Percentiles rank a stretch among this genome's conserved stretches.
Conservation (phyloP, 2,797 vertebrate species). For the Xiphorhynchus erythropygius region DNA sequence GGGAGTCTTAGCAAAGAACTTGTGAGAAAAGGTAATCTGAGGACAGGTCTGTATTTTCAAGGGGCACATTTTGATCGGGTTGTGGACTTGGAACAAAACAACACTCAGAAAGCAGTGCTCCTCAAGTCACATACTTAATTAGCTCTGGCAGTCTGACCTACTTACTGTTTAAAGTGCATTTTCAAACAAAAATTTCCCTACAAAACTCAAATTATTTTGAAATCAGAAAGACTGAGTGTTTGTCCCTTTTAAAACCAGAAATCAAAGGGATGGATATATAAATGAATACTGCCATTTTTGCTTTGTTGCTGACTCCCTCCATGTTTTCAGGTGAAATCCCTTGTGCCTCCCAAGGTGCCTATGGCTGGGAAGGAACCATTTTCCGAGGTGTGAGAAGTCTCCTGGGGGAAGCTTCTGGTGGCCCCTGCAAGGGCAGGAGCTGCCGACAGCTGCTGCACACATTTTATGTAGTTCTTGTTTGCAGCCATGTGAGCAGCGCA, state of each 20-base stretch:
- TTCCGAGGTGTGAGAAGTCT: fast-evolving
- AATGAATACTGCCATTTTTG: not conserved
- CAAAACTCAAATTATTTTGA: not conserved
- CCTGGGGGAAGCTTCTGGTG: not conserved
- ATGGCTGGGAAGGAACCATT: not conserved
- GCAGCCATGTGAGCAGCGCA: not conserved
- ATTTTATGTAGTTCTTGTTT: not conserved
- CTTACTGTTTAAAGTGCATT: not conserved
- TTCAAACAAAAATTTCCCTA: not conserved
- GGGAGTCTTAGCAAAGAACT: not conserved
- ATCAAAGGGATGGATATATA: not conserved
- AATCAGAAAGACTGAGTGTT: not conserved
- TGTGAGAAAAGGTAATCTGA: not conserved
- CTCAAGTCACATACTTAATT: not conserved
- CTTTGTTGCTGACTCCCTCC: not conserved
- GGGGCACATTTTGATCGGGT: not conserved
- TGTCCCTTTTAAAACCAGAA: not conserved
- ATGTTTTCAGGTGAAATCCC: fast-evolving
- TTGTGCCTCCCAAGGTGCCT: not conserved
- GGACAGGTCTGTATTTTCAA: not conserved
- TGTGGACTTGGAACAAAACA: not conserved
- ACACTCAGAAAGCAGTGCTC: not conserved
- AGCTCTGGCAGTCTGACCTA: not conserved
- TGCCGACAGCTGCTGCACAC: not conserved
- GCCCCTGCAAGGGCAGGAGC: not conserved